Evolutionary conservation across 2,888 invertebrate genomes (phyloP).

Genomic region (Girardia tigrina): DNA sequence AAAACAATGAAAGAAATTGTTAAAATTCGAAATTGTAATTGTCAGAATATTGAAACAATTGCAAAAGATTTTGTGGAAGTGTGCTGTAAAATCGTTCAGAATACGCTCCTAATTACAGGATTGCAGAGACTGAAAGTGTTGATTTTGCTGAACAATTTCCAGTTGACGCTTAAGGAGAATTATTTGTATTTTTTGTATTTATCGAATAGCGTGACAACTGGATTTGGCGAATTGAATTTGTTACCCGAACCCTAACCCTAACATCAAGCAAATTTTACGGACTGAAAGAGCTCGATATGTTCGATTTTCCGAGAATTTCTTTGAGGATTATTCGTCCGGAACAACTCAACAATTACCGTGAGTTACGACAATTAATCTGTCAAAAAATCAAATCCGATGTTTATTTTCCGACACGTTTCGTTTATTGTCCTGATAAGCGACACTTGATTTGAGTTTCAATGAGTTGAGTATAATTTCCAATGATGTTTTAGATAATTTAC

Average conservation of each 20-base stretch:
- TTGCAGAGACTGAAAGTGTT: constrained; percentile 31
- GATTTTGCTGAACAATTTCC: no score
- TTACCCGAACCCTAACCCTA: neutral
- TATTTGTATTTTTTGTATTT: neutral
- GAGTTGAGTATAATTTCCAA: no score
- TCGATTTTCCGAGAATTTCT: constrained; percentile 27
- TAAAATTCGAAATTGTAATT: neutral
- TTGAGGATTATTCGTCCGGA: neutral
- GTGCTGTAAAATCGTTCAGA: neutral
- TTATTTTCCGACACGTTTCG: constrained; percentile 12
- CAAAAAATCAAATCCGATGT: constrained; percentile 26
- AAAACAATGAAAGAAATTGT: neutral
- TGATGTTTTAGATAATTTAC: constrained; percentile 20
- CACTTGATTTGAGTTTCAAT: constrained; percentile 27
- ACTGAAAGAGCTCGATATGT: constrained; percentile 27
- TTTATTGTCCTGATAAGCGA: neutral
- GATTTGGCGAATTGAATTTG: neutral
- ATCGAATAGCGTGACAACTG: neutral
- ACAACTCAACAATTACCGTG: constrained; percentile 5
- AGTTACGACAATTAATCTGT: neutral
- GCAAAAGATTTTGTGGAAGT: neutral
- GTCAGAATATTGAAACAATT: neutral
- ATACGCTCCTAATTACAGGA: neutral
- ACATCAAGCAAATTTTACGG: constrained; percentile 14
- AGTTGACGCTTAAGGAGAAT: constrained; percentile 2